Evolutionary conservation across 2,888 invertebrate species (phyloP).

Genomic region (Trichogramma evanescens): DNA sequence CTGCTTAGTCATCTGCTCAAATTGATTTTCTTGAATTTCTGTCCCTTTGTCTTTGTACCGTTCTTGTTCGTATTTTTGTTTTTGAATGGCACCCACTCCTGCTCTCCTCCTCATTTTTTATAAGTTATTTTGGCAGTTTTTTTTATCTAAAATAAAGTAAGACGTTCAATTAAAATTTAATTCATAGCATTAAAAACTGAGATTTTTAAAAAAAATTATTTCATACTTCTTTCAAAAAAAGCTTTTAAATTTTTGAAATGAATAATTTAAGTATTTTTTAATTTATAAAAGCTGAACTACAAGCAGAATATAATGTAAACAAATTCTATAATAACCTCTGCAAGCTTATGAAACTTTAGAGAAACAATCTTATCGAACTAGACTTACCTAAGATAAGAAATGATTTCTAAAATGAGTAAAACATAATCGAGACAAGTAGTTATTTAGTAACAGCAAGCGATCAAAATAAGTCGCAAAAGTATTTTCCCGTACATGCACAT

Average conservation of each 20-base stretch:
- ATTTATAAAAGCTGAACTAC: not conserved
- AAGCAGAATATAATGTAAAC: too few relatives aligned
- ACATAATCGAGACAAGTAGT: not conserved
- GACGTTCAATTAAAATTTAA: too few relatives aligned
- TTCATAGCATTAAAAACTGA: too few relatives aligned
- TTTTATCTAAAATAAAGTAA: too few relatives aligned
- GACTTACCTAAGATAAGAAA: too few relatives aligned
- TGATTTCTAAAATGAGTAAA: not conserved
- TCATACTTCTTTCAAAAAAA: not conserved
- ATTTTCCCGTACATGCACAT: conserved; percentile 12
- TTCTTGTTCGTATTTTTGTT: conserved; percentile 78
- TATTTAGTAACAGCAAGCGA: not conserved
- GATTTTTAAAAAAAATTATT: not conserved
- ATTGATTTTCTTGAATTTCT: conserved; percentile 84
- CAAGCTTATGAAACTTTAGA: too few relatives aligned
- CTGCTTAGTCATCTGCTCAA: conserved; percentile 90
- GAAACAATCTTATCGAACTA: too few relatives aligned
- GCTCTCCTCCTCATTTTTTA: conserved; percentile 68
- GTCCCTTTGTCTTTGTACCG: conserved; percentile 87
- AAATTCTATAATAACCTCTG: too few relatives aligned
- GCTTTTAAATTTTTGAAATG: not conserved
- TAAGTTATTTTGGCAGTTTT: not conserved
- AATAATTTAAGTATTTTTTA: not conserved
- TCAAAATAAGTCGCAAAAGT: conserved; percentile 4
- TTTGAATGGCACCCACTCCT: conserved; percentile 84